phyloP scores from a whole-genome alignment of 2,113 vertebrate species.

The Saguinus imperator region DNA sequence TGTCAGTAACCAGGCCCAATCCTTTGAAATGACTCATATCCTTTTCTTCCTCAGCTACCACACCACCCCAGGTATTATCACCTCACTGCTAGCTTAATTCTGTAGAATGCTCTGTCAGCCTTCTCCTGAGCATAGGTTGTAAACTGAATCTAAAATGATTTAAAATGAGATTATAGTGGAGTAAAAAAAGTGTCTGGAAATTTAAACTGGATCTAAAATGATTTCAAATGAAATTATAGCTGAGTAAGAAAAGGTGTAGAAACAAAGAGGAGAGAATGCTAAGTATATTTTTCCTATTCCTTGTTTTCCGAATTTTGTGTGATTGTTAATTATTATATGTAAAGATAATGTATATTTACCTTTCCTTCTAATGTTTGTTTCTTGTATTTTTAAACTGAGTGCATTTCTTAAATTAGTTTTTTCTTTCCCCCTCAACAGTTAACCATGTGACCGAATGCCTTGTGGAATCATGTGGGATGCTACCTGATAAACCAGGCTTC shows the following conservation, averaged over 20 bases:
- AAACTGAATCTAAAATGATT: conserved; percentile 12
- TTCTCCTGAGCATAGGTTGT: not conserved
- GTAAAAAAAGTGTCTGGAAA: not conserved
- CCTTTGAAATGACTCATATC: not conserved
- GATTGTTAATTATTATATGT: not conserved
- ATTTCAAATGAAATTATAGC: conserved; percentile 17
- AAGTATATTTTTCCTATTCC: conserved; percentile 33
- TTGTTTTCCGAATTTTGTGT: conserved; percentile 17
- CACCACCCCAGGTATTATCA: not conserved
- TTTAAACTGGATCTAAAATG: not conserved
- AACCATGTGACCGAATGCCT: conserved; percentile 87
- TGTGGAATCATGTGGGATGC: conserved; percentile 87
- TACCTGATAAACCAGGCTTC: conserved; percentile 85
- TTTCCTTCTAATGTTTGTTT: not conserved
- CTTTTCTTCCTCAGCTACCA: not conserved
- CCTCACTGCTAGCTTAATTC: not conserved
- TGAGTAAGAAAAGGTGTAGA: not conserved
- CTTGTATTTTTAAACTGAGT: conserved; percentile 13
- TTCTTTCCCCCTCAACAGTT: conserved; percentile 90
- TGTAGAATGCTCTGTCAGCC: not conserved
- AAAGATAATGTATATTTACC: not conserved
- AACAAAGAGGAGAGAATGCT: conserved; percentile 25
- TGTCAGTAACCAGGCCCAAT: not conserved
- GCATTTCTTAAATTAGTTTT: conserved; percentile 65
- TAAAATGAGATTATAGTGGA: conserved; percentile 13